Base-by-base conservation (phyloP, 2,113 vertebrate genomes). In the Brachyhypopomus gauderio region DNA sequence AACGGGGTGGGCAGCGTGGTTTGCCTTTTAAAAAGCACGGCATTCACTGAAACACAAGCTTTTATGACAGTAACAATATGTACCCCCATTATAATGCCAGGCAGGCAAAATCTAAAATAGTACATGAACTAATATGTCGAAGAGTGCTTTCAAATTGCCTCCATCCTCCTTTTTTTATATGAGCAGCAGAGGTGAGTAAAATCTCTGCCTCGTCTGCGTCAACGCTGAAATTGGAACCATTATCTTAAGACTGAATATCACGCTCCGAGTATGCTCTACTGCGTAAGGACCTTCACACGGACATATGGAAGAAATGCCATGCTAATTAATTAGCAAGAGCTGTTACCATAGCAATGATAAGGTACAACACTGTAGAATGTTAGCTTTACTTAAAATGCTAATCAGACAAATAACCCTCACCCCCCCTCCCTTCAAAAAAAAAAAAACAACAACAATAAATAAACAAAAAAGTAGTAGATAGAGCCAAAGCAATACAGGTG, bases 261-360 rank as follows among this genome's bases (percentile, higher is more conserved):
- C 62, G 60, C 72, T 76, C 62, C 22, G 72, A 80, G 16, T 64
- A 63, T 27, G 4, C 72, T 23, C 62, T 77, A 77, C 72, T 77
- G 52, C 34, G 14, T 14, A 30, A 60, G 62, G 22, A 82, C 16
- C 69, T 71, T 36, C 30, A 71, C 59, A 78, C 23, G 23, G 19
- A 55, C 34, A 48, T 75, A 56, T 63, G 30, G n/a, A 63, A 30
- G 59, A 34, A 73, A 1, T 62, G 22, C 38, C 34, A 27, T 41
- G 58, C 71, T 78, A 75, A 81, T 78, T 60, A 77, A 81, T 71
- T 73, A 60, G 63, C 23, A 72, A 84, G 66, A 58, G 71, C 16
- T 85, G 69, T 78, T 81, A 74, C 79, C 41, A 81, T 78, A 75
- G 79, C 74, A 69, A 77, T 81, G 63, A 77, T 4, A 19, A 23